Evolutionary conservation across 2,113 vertebrate genomes (phyloP).

Genomic region (Aleadryas rufinucha): DNA sequence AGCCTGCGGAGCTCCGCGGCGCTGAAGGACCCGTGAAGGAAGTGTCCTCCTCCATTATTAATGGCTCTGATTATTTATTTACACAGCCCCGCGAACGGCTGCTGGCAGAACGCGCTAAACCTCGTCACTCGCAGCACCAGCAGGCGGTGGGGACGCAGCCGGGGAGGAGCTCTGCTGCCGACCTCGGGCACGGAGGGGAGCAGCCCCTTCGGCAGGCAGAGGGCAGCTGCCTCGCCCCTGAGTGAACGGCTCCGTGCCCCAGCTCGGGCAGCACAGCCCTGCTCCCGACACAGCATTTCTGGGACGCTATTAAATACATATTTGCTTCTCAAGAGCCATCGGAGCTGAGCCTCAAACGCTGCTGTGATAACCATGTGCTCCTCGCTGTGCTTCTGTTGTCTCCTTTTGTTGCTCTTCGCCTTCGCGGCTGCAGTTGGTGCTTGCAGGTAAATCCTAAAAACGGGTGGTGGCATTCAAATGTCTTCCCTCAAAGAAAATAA

Average conservation of each 20-base stretch:
- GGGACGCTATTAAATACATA: not conserved
- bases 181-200: not conserved
- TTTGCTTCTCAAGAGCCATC: not conserved
- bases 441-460: not conserved
- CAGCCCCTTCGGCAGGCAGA: not conserved
- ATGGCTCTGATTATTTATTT: constrained; percentile 43
- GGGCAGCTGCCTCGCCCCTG: not conserved
- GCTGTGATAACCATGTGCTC: rapidly evolving
- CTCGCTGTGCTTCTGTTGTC: not conserved
- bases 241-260: rapidly evolving
- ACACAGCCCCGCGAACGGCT: not conserved
- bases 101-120: not conserved
- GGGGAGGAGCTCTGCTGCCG: not conserved
- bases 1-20: not conserved
- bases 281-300: not conserved
- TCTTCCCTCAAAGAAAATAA: not conserved
- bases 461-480: not conserved
- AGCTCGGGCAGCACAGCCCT: not conserved
- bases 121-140: not conserved
- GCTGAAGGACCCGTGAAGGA: not conserved
- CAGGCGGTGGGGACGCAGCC: not conserved
- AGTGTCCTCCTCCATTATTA: constrained; percentile 24
- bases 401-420: too few relatives aligned
- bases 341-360: not conserved
- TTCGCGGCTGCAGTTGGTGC: not conserved